Percentiles rank a stretch among this genome's conserved stretches.
These are phyloP conservation scores for Oxystoma pomonae DNA, from an alignment of 2,888 invertebrate genomes.

Conservation along the genomic window DNA sequence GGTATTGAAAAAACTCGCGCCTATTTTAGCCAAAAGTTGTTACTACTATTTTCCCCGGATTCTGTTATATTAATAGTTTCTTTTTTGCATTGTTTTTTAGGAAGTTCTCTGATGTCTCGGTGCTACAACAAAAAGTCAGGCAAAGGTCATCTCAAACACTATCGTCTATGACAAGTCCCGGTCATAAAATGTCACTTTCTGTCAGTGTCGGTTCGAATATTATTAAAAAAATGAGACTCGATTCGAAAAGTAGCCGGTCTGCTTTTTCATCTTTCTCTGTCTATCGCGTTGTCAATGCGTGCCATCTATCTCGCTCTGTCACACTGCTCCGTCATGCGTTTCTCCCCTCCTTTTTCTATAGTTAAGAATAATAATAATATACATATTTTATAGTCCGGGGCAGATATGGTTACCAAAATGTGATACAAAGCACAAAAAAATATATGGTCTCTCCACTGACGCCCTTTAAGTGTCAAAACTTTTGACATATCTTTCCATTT, in stretches of 20 bases:
- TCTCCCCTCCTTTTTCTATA: neutral
- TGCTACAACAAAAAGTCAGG: neutral
- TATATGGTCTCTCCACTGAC: too few species aligned
- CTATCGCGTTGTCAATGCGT: conserved; percentile 34
- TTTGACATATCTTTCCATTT: too few species aligned
- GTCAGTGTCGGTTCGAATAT: neutral
- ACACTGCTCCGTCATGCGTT: conserved; percentile 34
- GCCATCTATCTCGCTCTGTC: conserved; percentile 42
- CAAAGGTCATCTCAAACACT: neutral
- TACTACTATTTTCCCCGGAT: too few species aligned
- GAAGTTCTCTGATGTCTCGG: neutral
- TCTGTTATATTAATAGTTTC: too few species aligned
- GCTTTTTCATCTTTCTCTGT: conserved; percentile 43
- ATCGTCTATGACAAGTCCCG: neutral
- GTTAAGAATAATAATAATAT: too few species aligned
- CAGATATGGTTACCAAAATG: too few species aligned
- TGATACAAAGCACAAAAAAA: too few species aligned
- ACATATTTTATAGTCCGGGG: too few species aligned
- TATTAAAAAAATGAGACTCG: neutral
- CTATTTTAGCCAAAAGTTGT: too few species aligned
- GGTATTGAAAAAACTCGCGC: too few species aligned
- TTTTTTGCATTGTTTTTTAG: too few species aligned
- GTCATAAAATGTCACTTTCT: neutral
- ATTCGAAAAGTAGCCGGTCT: conserved; percentile 47
- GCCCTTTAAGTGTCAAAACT: too few species aligned